Base-by-base conservation (phyloP, 23 tunicate genomes). In the Oikopleura dioica region DNA sequence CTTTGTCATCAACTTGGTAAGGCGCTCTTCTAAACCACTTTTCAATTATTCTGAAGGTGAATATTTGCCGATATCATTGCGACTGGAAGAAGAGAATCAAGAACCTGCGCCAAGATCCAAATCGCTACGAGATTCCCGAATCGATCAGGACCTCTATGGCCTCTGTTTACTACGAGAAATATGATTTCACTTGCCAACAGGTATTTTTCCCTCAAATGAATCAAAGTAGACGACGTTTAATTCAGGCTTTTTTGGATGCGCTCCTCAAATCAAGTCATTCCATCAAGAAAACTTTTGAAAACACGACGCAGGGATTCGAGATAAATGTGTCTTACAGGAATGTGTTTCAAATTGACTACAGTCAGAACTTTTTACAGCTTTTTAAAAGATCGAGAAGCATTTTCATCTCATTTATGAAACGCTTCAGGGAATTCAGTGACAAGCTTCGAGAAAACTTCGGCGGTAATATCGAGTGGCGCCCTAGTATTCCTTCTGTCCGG, bases 221-320 rank as follows among this genome's bases (percentile, higher is more conserved):
- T n/a, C n/a, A n/a, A n/a, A n/a, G n/a, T n/a, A n/a, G n/a, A n/a
- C n/a, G n/a, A n/a, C n/a, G n/a, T n/a, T n/a, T n/a, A n/a, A n/a
- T 63, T 63, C 29, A 63, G 72, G 72, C 72, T 5, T 63, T 63
- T 63, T 63, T 63, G 72, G 72, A 63, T 63, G 72, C 72, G 2
- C 26, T 63, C 4, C 33, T 63, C 33, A 63, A 63, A 28, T 63
- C 72, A 2, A 31, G 72, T 16, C 72, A 63, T 63, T 23, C 72
- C 2, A 31, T 63, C 29, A 63, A 63, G 33, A 24, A 28, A 63
- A 63, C 72, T 16, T 63, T 63, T 31, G 72, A 63, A 63, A 63
- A 63, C 26, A 63, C 72, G 2, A 63, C 72, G 30, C 72, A 63
- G 72, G 72, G 16, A 63, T n/a, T n/a, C n/a, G n/a, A n/a, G n/a